Base-by-base conservation (phyloP, 1,140 invertebrate species). In the Lithobius niger region DNA sequence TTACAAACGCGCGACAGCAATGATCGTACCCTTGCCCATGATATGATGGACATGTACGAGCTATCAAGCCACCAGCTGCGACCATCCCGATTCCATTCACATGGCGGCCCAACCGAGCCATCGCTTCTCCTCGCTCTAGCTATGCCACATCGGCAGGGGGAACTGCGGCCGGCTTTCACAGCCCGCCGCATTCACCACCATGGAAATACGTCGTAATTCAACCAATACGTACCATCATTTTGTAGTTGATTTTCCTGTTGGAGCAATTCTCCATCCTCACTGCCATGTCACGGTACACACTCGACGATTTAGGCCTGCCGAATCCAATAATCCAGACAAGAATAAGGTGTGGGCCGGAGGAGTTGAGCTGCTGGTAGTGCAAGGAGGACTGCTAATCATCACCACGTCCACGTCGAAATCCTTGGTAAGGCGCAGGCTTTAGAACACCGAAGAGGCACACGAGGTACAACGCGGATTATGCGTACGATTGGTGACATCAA, bases 241-340 rank as follows among this genome's bases (percentile, higher is more conserved):
- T 55, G 43, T 55, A 55, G 44, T 55, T 55, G 19, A 52, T 19
- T 25, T 55, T 55, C 27, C 53, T 51, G 26, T 50, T 55, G 53
- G 10, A 13, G 22, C 10, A 18, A 27, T 44, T 48, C 3, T 55
- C 53, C 53, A 55, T 55, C 22, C 53, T 55, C 19, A 55, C 53
- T 24, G 53, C 53, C 53, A 55, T 55, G 6, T 54, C 24, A 19
- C 4, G 4, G 10, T 10, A 10, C 25, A 6, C 24, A 6, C 44
- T 47, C 44, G 19, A 47, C 6, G 4, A n/a, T n/a, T n/a, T n/a
- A n/a, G n/a, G n/a, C n/a, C n/a, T n/a, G 25, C 3, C 6, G n/a
- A 4, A 36, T 3, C 28, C 13, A 31, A 36, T 31, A 4, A 52
- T n/a, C 10, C 27, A 13, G 22, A n/a, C 27, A 28, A 28, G 13